Evolutionary conservation across 2,113 vertebrate species (phyloP), one percentile per base, ranked within the genome.

Genomic region (Seriola rivoliana): DNA sequence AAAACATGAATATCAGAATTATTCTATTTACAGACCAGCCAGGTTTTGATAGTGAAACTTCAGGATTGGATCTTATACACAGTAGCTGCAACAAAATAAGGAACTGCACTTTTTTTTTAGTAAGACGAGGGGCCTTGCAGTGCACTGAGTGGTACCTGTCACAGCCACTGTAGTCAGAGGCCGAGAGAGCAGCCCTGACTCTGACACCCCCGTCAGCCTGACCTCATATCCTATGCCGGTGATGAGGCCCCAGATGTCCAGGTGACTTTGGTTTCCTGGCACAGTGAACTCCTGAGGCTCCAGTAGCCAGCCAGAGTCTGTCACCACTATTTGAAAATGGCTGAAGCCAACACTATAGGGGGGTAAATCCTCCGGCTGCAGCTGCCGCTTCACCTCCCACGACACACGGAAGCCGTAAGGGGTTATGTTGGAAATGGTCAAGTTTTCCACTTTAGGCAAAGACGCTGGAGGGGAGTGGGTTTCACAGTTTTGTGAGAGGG

Each of bases 281-380:
- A 95, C 93, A 57, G 85, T 84, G 89, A 93, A 93, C 88, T 95
- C 92, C 90, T 97, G 97, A 85, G 98, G 96, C 93, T 98, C 96
- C 96, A 99, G 95, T 93, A 99, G 96, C 96, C 96, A 97, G 89
- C 98, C 97, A 66, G 97, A 98, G 94, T 99, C 97, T 88, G 97
- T 97, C 95, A 98, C 96, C 92, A 95, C 95, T 94, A 99, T 93
- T 85, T 96, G 93, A 94, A 99, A 98, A 55, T 93, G 95, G 86
- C 96, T 97, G 96, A 98, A 99, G 63, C 88, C 83, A 7, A 91
- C 92, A 68, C 88, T 79, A 86, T 89, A 86, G 80, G 92, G 84
- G 29, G 85, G 59, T 58, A 82, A 71, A n/a, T 88, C 90, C 16
- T 91, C 83, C 87, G 70, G 86, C 62, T 44, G 71, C 64, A 21